Evolutionary conservation across 2,888 invertebrate species (phyloP), one percentile per base, ranked within the genome.

Genomic region (Altica lythri): DNA sequence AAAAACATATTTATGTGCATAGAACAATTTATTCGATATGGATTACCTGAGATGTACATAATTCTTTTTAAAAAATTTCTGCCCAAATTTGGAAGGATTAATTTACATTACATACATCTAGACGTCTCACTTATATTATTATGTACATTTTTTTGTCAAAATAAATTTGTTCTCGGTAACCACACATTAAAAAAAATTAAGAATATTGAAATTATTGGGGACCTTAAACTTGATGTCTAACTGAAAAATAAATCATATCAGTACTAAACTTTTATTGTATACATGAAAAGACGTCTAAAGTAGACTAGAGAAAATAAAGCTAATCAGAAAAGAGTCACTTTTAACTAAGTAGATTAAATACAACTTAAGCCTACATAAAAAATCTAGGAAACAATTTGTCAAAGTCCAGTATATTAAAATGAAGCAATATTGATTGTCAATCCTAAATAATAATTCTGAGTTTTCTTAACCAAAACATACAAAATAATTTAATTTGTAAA

Each of bases 1-100:
- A 17, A 42, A 19, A 27, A 27, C 22, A 45, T 27, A 18, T 34
- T 9, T 8, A 44, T 34, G 58, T 63, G 58, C 57, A 58, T 51
- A 57, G 9, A 3, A 59, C 27, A 3, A 59, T 34, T 57, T 34
- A 49, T 37, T 45, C 57, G 60, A 60, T 60, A 62, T 64, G 60
- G 62, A 56, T 59, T 62, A 55, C 57, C 57, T 59, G 60, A 61
- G 61, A 60, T 59, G 59, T 57, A 59, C 44, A 60, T 54, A 30
- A 17, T 8, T 14, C 12, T 14, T 32, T 19, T 16, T 9, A 29
- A n/a, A n/a, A 43, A 29, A 43, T 27, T 27, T 43, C 27, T 9
- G 27, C 8, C 27, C n/a, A 27, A 27, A 27, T 27, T 5, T n/a
- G n/a, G n/a, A n/a, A n/a, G n/a, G n/a, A n/a, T n/a, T n/a, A n/a